Evolutionary conservation across 2,113 vertebrate species (phyloP), one percentile per base, ranked within the genome.

Genomic region (Salvelinus alpinus): DNA sequence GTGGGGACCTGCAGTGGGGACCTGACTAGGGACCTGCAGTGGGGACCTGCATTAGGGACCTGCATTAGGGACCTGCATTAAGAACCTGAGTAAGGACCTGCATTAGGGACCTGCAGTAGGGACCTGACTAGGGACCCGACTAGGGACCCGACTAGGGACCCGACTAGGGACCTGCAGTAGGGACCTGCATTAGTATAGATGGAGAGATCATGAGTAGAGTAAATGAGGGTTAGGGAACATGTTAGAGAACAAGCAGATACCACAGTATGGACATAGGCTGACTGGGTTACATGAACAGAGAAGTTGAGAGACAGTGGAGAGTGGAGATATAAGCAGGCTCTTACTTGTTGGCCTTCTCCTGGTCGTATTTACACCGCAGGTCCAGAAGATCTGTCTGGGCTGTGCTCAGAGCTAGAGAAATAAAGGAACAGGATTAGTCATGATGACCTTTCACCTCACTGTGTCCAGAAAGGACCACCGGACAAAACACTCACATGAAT

Each of bases 351-450:
- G 94, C 94, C 0, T 95, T 95, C 87, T 99, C 96, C 84, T 97
- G 95, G 25, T 97, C 96, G 51, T 99, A 98, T 93, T 98, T 97
- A 85, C 94, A 95, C 79, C 93, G 92, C 88, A 99, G 94, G 87
- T 97, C 96, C 80, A 96, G 92, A 80, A 98, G 94, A 88, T 99
- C 96, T 0, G 96, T 93, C 93, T 97, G 97, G 0, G 97, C 97
- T 64, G 94, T 93, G 92, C 93, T 97, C 85, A 99, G 82, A 25
- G 97, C 98, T 99, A 91, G 79, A n/a, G 66, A 85, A 11, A 74
- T 24, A 84, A 73, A 34, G 31, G 2, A 16, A 44, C 66, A 25
- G 64, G 34, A 78, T 74, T 62, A 87, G 70, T 80, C 1, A 76
- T 84, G 64, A 71, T 72, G 70, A 54, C 48, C 81, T 81, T 72